A percentile compares a stretch with the other conserved stretches of the same genome.
These are phyloP conservation scores for Lethocerus indicus DNA, from an alignment of 1,140 invertebrate species.

Conservation along the genomic window DNA sequence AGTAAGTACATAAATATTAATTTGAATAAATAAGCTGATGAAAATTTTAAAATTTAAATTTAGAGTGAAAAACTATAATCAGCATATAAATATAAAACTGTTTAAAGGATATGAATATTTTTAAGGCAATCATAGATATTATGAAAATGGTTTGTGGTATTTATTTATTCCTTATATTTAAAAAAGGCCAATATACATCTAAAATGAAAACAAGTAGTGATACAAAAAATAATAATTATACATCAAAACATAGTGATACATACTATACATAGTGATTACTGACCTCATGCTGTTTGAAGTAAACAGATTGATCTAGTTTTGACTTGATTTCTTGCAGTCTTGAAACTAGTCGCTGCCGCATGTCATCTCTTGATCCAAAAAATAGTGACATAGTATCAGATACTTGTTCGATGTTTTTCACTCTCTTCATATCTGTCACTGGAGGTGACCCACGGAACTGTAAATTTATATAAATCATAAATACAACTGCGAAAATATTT, in stretches of 20 bases:
- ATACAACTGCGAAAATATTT: constrained; percentile 2
- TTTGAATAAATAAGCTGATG: not conserved
- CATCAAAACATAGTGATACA: too few species aligned
- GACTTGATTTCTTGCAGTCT: constrained; percentile 59
- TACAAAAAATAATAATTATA: constrained; percentile 3
- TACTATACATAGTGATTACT: constrained; percentile 14
- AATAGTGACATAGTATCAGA: constrained; percentile 62
- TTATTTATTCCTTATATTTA: not conserved
- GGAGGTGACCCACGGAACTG: constrained; percentile 48
- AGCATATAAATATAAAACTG: not conserved
- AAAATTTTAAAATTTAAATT: not conserved
- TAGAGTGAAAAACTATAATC: not conserved
- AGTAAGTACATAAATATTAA: constrained; percentile 1
- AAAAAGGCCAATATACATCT: not conserved
- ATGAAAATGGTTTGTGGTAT: not conserved
- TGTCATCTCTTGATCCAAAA: constrained; percentile 42
- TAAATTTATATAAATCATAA: constrained; percentile 10
- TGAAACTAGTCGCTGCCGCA: constrained; percentile 47
- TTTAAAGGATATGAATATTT: not conserved
- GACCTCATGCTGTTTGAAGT: constrained; percentile 82
- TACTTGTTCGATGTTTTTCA: constrained; percentile 62
- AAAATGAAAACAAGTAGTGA: not conserved
- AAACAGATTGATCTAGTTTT: constrained; percentile 67
- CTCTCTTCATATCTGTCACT: constrained; percentile 55
- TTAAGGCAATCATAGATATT: not conserved